Evolutionary conservation across 2,888 invertebrate genomes (phyloP).

Genomic region (Dryocosmus kuriphilus): DNA sequence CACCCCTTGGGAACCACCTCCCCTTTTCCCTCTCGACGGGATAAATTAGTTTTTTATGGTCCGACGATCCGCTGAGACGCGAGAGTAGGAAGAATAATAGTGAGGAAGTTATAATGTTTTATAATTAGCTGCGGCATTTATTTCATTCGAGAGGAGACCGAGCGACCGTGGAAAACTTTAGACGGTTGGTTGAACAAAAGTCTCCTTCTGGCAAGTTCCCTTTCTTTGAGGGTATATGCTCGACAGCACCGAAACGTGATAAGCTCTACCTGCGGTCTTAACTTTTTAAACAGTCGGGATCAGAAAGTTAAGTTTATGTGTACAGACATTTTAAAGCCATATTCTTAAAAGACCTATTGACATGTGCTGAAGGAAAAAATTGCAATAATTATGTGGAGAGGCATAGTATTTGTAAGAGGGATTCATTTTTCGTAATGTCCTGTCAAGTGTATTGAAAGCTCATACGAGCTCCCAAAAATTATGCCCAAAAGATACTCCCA

Average conservation of each 20-base stretch:
- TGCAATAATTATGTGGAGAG: too few relatives aligned
- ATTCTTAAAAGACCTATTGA: too few relatives aligned
- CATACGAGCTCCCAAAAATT: too few relatives aligned
- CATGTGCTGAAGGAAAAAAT: too few relatives aligned
- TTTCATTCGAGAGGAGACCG: slow-evolving; percentile 49
- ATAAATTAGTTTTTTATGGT: slow-evolving; percentile 67
- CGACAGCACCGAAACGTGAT: neutral
- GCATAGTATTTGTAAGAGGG: too few relatives aligned
- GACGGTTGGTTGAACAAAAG: slow-evolving; percentile 2
- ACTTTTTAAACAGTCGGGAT: neutral
- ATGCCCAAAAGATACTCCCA: too few relatives aligned
- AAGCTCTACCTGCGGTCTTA: neutral
- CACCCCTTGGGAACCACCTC: neutral
- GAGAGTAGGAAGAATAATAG: slow-evolving; percentile 63
- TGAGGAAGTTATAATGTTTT: slow-evolving; percentile 63
- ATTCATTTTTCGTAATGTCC: too few relatives aligned
- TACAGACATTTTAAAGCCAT: neutral
- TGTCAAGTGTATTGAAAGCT: too few relatives aligned
- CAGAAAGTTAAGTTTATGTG: neutral
- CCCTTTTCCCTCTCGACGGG: slow-evolving; percentile 45
- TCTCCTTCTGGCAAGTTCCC: slow-evolving; percentile 9
- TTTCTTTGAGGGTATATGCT: neutral
- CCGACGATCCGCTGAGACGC: slow-evolving; percentile 58
- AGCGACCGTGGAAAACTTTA: slow-evolving; percentile 21
- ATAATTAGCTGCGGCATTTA: slow-evolving; percentile 62